These are phyloP conservation scores for Gadus chalcogrammus DNA, from an alignment of 2,113 vertebrate genomes.

Conservation along the genomic window DNA sequence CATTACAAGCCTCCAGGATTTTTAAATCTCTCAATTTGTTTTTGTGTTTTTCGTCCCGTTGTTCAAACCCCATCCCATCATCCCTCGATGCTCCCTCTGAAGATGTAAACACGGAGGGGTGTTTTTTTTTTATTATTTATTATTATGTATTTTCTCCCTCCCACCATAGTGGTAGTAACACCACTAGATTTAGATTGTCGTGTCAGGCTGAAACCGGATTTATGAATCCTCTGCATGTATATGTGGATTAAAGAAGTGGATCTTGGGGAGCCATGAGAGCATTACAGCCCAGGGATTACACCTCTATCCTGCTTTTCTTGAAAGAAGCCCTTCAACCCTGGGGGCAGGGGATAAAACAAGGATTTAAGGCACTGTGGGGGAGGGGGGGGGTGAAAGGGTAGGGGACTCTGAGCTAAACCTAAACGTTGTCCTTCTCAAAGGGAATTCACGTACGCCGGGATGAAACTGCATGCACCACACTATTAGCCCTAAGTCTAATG, in stretches of 20 bases:
- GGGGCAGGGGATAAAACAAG: slow-evolving; percentile 55
- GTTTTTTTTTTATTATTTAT: slow-evolving; percentile 5
- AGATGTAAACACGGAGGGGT: slow-evolving; percentile 28
- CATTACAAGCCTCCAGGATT: slow-evolving; percentile 10
- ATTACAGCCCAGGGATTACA: slow-evolving; percentile 71
- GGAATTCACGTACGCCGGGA: no score
- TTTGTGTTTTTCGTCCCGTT: slow-evolving; percentile 13
- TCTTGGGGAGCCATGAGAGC: slow-evolving; percentile 66
- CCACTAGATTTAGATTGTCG: slow-evolving; percentile 61
- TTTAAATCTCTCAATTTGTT: slow-evolving; percentile 20
- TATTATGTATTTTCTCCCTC: background rate
- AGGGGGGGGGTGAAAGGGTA: slow-evolving; percentile 20
- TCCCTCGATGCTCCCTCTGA: background rate
- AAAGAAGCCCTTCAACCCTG: slow-evolving; percentile 60
- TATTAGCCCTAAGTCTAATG: no score
- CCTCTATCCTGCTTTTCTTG: slow-evolving; percentile 70
- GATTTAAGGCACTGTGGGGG: slow-evolving; percentile 38
- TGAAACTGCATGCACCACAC: no score
- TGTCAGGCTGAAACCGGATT: slow-evolving; percentile 60
- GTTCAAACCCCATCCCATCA: slow-evolving; percentile 13
- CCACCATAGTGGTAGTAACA: slow-evolving; percentile 27
- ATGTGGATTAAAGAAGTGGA: slow-evolving; percentile 68
- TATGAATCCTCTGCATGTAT: slow-evolving; percentile 67
- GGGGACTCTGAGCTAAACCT: background rate
- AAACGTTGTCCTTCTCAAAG: no score